Base-by-base conservation (phyloP, 2,888 invertebrate species). In the Drosophila kanekoi region DNA sequence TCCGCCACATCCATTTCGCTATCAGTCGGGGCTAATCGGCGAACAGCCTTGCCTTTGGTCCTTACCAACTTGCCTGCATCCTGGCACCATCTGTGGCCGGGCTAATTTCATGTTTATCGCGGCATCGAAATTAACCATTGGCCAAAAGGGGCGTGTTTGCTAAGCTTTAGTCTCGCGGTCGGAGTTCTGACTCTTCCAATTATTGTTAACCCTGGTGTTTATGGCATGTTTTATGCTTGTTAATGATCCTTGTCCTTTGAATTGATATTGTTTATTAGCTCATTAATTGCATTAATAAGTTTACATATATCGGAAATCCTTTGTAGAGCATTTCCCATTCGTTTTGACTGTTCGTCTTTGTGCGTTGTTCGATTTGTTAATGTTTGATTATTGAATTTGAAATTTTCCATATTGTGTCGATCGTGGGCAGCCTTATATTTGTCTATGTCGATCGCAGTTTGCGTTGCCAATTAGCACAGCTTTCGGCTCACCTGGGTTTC, bases 401-500 rank as follows among this genome's bases (percentile, higher is more conserved):
- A 82, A 76, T 82, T 83, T 82, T 82, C 85, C 80, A 85, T 84
- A 72, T 84, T 81, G 71, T 79, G 48, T 67, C 62, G 64, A 66
- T 57, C 51, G 61, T 61, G 47, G 47, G 59, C 60, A 48, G 67
- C 23, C 44, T 63, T 68, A 47, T 64, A 48, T 59, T 48, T 37
- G 41, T 53, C 52, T 65, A 59, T 77, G 63, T 58, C 59, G 68
- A 68, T 76, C 64, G 45, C 41, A 45, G 66, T 66, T 69, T 72
- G 63, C 56, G 13, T 62, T 68, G 68, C 66, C 86, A 85, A 85
- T 83, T 83, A 83, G 76, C 86, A 59, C 38, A 16, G 60, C 63
- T 64, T 77, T 69, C 48, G 56, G 61, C 35, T 52, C 57, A 43
- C 23, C 72, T 79, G 62, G 60, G 51, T 49, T 57, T 10, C 49